phyloP scores from a whole-genome alignment of 1,140 invertebrate genomes.

The Zaprionus gabonicus region DNA sequence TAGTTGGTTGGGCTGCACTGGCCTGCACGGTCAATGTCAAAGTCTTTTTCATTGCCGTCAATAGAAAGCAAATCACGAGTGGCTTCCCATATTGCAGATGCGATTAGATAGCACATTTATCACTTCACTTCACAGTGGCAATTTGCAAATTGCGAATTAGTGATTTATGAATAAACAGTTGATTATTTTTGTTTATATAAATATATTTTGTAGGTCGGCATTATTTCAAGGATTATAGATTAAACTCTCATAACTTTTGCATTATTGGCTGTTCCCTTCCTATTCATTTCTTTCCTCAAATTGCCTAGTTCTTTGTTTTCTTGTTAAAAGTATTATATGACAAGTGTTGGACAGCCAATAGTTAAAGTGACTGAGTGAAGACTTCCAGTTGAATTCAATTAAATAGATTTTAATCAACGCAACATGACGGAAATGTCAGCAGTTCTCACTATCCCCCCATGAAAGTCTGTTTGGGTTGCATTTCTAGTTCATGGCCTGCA shows the following conservation, averaged over 20 bases:
- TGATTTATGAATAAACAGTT: not conserved
- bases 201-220: not conserved
- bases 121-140: not conserved
- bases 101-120: not conserved
- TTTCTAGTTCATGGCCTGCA: conserved; percentile 75
- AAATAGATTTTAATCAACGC: conserved; percentile 70
- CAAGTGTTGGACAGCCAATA: conserved; percentile 1
- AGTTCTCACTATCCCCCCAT: conserved; percentile 25
- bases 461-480: conserved; percentile 26
- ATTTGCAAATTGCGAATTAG: not conserved
- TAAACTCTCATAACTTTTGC: not conserved
- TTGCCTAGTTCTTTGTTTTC: not conserved
- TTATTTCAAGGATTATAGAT: not conserved
- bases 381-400: conserved; percentile 60
- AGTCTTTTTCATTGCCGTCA: conserved; percentile 20
- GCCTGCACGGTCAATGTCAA: conserved; percentile 42
- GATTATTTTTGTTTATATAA: not conserved
- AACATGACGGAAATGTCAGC: conserved; percentile 76
- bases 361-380: not conserved
- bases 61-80: conserved; percentile 18
- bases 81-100: conserved; percentile 1
- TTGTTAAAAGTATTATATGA: not conserved
- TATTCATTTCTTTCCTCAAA: not conserved
- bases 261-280: not conserved
- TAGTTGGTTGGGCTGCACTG: conserved; percentile 21